Evolutionary conservation across 1,140 invertebrate genomes (phyloP).

Genomic region (Zaprionus taronus): DNA sequence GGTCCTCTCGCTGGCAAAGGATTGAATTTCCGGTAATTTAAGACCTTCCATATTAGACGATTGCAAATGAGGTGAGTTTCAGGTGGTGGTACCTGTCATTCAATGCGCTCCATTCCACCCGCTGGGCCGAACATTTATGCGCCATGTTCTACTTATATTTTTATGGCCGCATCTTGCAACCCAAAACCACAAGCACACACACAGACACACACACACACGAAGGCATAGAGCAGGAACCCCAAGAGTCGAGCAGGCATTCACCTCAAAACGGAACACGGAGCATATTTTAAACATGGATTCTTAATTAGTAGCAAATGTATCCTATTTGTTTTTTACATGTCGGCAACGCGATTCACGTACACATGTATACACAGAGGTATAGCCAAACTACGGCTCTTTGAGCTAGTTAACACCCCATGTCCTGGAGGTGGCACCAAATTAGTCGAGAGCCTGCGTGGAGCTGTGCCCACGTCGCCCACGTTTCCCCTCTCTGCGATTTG

Average conservation of each 20-base stretch:
- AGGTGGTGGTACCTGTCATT: slow-evolving; percentile 43
- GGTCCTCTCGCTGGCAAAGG: slow-evolving; percentile 1
- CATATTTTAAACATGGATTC: slow-evolving; percentile 83
- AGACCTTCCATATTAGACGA: slow-evolving; percentile 23
- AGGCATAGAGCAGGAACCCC: background rate
- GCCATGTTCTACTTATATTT: slow-evolving; percentile 82
- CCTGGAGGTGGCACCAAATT: slow-evolving; percentile 34
- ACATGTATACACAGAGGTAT: slow-evolving; percentile 44
- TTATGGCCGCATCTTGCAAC: slow-evolving; percentile 73
- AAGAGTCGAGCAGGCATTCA: slow-evolving; percentile 23
- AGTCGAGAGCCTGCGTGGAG: slow-evolving; percentile 35
- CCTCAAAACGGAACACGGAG: slow-evolving; percentile 51
- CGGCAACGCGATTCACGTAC: slow-evolving; percentile 51
- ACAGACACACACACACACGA: slow-evolving; percentile 25
- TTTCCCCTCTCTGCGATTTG: slow-evolving; percentile 2
- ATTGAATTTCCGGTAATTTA: slow-evolving; percentile 41
- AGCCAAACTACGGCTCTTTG: slow-evolving; percentile 36
- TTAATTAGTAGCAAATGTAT: slow-evolving; percentile 84
- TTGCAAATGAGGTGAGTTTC: slow-evolving; percentile 26
- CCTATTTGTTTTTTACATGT: slow-evolving; percentile 64
- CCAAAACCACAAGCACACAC: slow-evolving; percentile 58
- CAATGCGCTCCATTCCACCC: slow-evolving; percentile 34
- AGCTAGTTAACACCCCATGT: slow-evolving; percentile 66
- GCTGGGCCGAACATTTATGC: slow-evolving; percentile 68
- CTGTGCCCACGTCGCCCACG: background rate